A percentile compares a stretch with the other conserved stretches of the same genome.
Conservation (phyloP, 1,140 invertebrate genomes). For the Eulimnadia texana region DNA sequence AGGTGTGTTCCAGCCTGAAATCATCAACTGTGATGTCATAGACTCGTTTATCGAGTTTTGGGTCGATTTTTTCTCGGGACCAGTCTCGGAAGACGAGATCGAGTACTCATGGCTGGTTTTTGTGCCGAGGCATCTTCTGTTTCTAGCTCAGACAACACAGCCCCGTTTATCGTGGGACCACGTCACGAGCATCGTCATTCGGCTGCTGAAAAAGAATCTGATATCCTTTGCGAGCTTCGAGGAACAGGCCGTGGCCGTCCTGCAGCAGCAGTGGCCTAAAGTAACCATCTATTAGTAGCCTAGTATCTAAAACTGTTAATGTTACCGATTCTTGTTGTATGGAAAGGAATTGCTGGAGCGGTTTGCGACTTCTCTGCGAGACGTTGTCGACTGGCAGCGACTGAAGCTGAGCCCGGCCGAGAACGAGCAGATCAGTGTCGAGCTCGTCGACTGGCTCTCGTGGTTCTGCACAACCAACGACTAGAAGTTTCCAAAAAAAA, state of each 20-base stretch:
- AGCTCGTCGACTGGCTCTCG: conserved; percentile 8
- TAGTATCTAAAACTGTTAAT: background rate
- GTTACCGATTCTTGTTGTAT: background rate
- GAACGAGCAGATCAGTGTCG: background rate
- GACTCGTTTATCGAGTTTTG: conserved; percentile 29
- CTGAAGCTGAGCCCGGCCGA: background rate
- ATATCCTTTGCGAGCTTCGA: conserved; percentile 29
- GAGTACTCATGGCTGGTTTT: conserved; percentile 22
- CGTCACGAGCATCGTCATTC: conserved; percentile 14
- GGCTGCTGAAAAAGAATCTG: conserved; percentile 24
- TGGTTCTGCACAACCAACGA: conserved; percentile 12
- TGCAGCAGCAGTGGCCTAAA: conserved; percentile 32
- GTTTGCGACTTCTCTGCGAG: conserved; percentile 10
- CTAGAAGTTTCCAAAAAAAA: background rate
- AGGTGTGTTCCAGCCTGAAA: conserved; percentile 8
- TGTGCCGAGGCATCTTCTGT: conserved; percentile 31
- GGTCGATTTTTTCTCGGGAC: conserved; percentile 22
- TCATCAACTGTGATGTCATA: conserved; percentile 15
- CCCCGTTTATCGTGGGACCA: conserved; percentile 16
- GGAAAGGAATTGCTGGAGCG: conserved; percentile 6
- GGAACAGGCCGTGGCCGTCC: conserved; percentile 31
- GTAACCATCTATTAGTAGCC: conserved; percentile 13
- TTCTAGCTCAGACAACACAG: conserved; percentile 26
- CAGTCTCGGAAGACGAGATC: background rate
- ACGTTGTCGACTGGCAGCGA: conserved; percentile 15